phyloP scores from a whole-genome alignment of 2,113 vertebrate genomes.

The Chionodraco myersi region DNA sequence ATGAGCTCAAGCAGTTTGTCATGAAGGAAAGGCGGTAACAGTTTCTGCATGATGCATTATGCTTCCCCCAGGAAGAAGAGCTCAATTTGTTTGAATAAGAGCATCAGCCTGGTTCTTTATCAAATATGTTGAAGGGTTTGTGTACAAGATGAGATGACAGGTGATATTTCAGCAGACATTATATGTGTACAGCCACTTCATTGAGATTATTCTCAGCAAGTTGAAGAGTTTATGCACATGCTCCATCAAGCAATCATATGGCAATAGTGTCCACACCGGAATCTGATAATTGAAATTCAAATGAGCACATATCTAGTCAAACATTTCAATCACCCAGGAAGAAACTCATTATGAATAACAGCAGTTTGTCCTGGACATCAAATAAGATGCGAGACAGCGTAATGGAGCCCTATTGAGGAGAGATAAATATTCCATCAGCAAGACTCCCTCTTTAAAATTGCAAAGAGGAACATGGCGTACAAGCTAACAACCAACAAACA shows the following conservation, averaged over 20 bases:
- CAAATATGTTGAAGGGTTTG: slow-evolving; percentile 56
- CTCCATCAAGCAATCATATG: slow-evolving; percentile 64
- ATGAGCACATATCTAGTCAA: slow-evolving; percentile 62
- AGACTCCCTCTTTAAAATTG: slow-evolving; percentile 37
- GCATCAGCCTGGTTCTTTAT: slow-evolving; percentile 37
- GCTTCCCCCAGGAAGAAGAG: neutral
- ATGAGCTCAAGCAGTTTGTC: neutral
- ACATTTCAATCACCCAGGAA: slow-evolving; percentile 69
- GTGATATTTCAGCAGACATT: slow-evolving; percentile 25
- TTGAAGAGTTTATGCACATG: slow-evolving; percentile 57
- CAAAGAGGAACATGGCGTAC: slow-evolving; percentile 14
- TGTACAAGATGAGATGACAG: slow-evolving; percentile 27
- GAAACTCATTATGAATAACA: slow-evolving; percentile 73
- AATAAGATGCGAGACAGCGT: slow-evolving; percentile 67
- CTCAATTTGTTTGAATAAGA: slow-evolving; percentile 52
- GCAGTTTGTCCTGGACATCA: slow-evolving; percentile 65
- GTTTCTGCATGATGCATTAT: slow-evolving; percentile 23
- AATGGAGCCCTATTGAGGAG: slow-evolving; percentile 63
- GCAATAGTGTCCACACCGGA: slow-evolving; percentile 15
- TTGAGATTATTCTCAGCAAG: slow-evolving; percentile 51
- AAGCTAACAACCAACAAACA: slow-evolving; percentile 28
- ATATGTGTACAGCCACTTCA: slow-evolving; percentile 26
- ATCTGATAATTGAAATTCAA: slow-evolving; percentile 74
- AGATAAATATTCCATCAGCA: slow-evolving; percentile 66
- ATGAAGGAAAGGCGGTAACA: slow-evolving; percentile 17